Conservation (phyloP, 2,888 invertebrate species). For the Lithodes maja region DNA sequence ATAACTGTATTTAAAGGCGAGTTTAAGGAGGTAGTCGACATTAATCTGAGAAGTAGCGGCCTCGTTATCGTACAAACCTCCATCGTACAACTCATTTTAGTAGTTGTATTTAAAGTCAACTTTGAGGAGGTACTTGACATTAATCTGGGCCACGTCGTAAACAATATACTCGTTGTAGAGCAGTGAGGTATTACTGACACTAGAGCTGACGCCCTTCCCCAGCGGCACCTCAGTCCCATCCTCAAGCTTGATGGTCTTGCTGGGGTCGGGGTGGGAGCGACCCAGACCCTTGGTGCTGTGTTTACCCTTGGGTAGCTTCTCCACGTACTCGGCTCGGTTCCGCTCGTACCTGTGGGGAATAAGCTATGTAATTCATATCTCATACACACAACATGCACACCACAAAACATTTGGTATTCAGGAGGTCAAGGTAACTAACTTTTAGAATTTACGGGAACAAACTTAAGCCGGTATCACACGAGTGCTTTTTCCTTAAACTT, state of each 20-base stretch:
- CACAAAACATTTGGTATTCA: too few relatives aligned
- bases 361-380: too few relatives aligned
- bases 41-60: too few relatives aligned
- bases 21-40: constrained; percentile 89
- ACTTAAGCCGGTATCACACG: too few relatives aligned
- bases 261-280: constrained; percentile 88
- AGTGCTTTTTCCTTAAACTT: too few relatives aligned
- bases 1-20: constrained; percentile 87
- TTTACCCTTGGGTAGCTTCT: constrained; percentile 85
- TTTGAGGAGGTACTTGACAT: constrained; percentile 90
- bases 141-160: constrained; percentile 95
- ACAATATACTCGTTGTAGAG: constrained; percentile 97
- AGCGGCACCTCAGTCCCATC: constrained; percentile 83
- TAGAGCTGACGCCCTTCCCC: constrained; percentile 79
- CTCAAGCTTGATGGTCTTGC: constrained; percentile 77
- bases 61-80: too few relatives aligned
- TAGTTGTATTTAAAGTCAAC: constrained; percentile 88
- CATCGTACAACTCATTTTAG: too few relatives aligned
- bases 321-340: constrained; percentile 82
- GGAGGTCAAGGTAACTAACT: too few relatives aligned
- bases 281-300: constrained; percentile 94
- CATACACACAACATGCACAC: too few relatives aligned
- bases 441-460: too few relatives aligned
- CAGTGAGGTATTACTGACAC: constrained; percentile 77
- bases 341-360: constrained; percentile 85